Base-by-base conservation (phyloP, 1,140 invertebrate species). In the Nasonia vitripennis region DNA sequence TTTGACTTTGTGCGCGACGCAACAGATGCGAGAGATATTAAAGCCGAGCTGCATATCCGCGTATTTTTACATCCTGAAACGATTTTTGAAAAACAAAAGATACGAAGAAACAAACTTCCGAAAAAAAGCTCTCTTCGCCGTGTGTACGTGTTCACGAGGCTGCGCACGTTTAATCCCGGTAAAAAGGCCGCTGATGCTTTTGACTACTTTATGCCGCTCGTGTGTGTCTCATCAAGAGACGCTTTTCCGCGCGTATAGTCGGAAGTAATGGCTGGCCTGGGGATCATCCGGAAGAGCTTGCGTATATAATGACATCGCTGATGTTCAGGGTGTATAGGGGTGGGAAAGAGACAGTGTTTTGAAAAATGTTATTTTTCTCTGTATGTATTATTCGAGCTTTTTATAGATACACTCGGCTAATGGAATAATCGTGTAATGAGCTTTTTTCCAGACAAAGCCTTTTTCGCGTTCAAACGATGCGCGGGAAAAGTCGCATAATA, bases 211-310 rank as follows among this genome's bases (percentile, higher is more conserved):
- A 31, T 67, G 51, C 1, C 27, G 27, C 48, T 78, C 5, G 51
- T 78, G 51, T 67, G 9, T 55, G 75, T 78, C 48, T 78, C 45
- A 55, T 55, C 75, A 31, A 55, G 48, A 62, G 17, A 17, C 55
- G 55, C 55, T 62, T 62, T 62, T 62, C 55, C 20, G 55, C 55
- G 20, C 20, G 17, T 62, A 55, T 20, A 17, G 17, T 62, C 55
- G 14, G 55, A 62, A 62, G 20, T 62, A 62, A 62, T 62, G 55
- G 17, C 55, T 62, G 17, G 11, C 2, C 12, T 51, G 48, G 48
- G 14, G 11, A 12, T 12, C 48, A 51, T 51, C 48, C 48, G 48
- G n/a, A 5, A 62, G 17, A 62, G 45, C 41, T 78, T 5, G n/a
- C 23, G 20, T 23, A 31, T 23, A 31, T 31, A 51, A 51, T 31